Conservation (phyloP, 2,113 vertebrate species). For the Procavia capensis region DNA sequence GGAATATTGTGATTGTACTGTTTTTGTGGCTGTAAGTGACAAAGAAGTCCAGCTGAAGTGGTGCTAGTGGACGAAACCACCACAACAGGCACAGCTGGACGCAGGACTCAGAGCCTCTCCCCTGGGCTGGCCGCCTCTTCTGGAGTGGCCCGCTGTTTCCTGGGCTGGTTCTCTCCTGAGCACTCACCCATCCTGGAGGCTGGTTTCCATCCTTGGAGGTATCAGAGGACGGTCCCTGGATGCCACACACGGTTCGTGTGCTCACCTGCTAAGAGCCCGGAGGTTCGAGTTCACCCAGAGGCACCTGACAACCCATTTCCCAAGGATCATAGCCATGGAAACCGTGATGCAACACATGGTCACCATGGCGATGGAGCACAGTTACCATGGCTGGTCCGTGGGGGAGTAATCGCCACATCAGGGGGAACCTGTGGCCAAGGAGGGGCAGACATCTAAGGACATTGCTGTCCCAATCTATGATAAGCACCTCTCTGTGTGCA, state of each 20-base stretch:
- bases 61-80: neutral
- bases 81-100: neutral
- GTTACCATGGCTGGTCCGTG: too few relatives aligned
- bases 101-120: neutral
- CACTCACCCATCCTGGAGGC: neutral
- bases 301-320: too few relatives aligned
- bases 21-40: neutral
- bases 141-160: neutral
- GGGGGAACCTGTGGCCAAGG: neutral
- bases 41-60: neutral
- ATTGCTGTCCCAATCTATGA: neutral
- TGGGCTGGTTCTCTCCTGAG: too few relatives aligned
- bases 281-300: too few relatives aligned
- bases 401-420: too few relatives aligned
- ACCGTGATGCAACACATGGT: too few relatives aligned
- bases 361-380: too few relatives aligned
- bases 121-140: neutral
- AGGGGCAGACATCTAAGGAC: accelerated
- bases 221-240: too few relatives aligned
- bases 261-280: too few relatives aligned
- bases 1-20: too few relatives aligned
- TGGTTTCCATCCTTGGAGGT: neutral
- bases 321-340: too few relatives aligned
- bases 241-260: too few relatives aligned
- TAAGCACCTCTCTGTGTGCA: neutral